Conservation (phyloP, 2,888 invertebrate species). For the Erebia palarica region DNA sequence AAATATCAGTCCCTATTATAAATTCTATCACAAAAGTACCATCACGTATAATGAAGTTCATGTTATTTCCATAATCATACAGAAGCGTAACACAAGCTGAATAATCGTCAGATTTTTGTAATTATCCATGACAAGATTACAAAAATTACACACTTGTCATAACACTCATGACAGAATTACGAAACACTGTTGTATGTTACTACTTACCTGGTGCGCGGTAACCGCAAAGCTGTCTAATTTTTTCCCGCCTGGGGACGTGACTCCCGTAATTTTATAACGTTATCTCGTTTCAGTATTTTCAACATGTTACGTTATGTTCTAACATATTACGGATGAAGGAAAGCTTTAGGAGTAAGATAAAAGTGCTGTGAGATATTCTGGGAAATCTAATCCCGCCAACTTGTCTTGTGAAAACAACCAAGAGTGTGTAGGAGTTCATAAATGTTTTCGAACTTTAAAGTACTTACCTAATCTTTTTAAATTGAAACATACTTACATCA, state of each 20-base stretch:
- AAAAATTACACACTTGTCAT: neutral
- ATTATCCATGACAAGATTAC: conserved; percentile 5
- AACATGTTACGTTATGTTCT: neutral
- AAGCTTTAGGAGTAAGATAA: conserved; percentile 11
- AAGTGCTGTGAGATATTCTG: neutral
- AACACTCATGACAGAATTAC: neutral
- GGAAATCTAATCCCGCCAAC: conserved; percentile 1
- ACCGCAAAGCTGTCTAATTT: conserved; percentile 8
- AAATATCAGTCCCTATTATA: no score
- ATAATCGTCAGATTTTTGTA: neutral
- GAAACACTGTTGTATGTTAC: neutral
- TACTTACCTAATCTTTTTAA: neutral
- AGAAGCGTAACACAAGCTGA: neutral
- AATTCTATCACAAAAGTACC: no score
- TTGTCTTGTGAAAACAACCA: neutral
- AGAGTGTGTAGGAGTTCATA: neutral
- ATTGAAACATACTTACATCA: neutral
- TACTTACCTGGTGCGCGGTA: neutral
- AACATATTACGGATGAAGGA: conserved; percentile 2
- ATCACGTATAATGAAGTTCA: neutral
- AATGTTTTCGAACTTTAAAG: neutral
- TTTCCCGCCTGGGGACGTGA: conserved; percentile 1
- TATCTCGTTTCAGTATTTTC: conserved; percentile 12
- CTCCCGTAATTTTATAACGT: neutral
- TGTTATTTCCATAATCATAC: neutral